phyloP scores from a whole-genome alignment of 2,888 invertebrate species.

The Exocentrus adspersus region DNA sequence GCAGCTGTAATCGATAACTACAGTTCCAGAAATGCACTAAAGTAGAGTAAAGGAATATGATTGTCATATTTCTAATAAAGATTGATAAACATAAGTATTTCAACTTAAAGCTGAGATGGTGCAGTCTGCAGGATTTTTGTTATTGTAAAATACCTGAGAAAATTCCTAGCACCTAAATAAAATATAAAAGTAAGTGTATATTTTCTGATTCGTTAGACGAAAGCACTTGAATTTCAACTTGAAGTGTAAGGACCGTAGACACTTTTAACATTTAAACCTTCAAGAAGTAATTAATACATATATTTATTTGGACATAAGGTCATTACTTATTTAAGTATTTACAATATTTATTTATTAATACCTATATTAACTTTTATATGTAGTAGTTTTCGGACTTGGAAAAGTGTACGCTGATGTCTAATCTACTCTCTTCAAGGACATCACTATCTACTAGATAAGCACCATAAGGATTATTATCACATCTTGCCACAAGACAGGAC shows the following conservation, averaged over 20 bases:
- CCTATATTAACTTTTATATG: not conserved
- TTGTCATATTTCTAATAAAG: too few relatives aligned
- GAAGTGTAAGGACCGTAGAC: not conserved
- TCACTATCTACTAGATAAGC: conserved; percentile 46
- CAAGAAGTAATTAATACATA: not conserved
- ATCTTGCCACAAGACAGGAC: conserved; percentile 43
- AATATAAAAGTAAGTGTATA: not conserved
- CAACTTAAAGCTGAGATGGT: not conserved
- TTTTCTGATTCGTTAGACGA: not conserved
- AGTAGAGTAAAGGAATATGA: too few relatives aligned
- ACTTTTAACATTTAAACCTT: conserved; percentile 4
- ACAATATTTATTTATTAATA: not conserved
- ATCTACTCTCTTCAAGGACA: conserved; percentile 39
- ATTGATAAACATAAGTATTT: not conserved
- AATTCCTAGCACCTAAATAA: not conserved
- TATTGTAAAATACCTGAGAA: conserved; percentile 19
- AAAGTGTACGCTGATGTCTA: conserved; percentile 37
- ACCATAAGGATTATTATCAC: conserved; percentile 47
- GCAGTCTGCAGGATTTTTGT: not conserved
- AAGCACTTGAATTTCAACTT: not conserved
- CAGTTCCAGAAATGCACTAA: too few relatives aligned
- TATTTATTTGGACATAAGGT: conserved; percentile 3
- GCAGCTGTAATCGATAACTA: too few relatives aligned
- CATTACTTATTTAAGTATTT: conserved; percentile 3
- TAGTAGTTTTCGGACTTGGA: conserved; percentile 32